These are phyloP conservation scores for Meganola albula DNA, from an alignment of 2,888 invertebrate species.

Conservation along the genomic window DNA sequence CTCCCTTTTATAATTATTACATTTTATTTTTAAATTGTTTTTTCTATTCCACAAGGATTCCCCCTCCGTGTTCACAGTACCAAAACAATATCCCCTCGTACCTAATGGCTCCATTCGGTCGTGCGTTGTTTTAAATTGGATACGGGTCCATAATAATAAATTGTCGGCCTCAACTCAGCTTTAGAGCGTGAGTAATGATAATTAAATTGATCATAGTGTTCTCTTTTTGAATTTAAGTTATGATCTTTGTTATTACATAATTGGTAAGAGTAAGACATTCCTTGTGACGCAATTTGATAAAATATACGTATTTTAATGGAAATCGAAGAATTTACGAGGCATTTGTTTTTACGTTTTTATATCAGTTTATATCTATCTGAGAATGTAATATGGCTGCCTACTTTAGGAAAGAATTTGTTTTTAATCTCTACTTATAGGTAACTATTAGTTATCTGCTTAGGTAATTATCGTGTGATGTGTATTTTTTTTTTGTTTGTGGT, in stretches of 20 bases:
- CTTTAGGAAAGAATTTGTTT: constrained; percentile 10
- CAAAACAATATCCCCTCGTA: constrained; percentile 67
- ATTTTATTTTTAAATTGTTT: constrained; percentile 78
- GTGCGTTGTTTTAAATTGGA: constrained; percentile 77
- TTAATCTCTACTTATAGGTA: too few relatives aligned
- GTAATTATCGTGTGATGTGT: too few relatives aligned
- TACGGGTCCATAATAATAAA: constrained; percentile 77
- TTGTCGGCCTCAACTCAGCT: constrained; percentile 72
- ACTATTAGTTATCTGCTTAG: too few relatives aligned
- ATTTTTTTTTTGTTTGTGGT: too few relatives aligned
- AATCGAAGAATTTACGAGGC: constrained; percentile 10
- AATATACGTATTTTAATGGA: constrained; percentile 19
- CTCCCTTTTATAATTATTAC: constrained; percentile 74
- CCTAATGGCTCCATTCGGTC: constrained; percentile 63
- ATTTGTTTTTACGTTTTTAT: constrained; percentile 5
- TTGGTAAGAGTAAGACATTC: constrained; percentile 22
- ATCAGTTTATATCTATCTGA: constrained; percentile 5
- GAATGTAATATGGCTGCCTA: constrained; percentile 14
- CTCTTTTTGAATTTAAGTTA: constrained; percentile 37
- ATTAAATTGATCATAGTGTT: constrained; percentile 70
- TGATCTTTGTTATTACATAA: constrained; percentile 18
- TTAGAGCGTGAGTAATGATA: constrained; percentile 68
- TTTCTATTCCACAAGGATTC: constrained; percentile 70
- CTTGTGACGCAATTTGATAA: constrained; percentile 14
- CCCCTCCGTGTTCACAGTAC: constrained; percentile 61